phyloP scores from a whole-genome alignment of 2,888 invertebrate species.

The Leptarthrus brevirostris region DNA sequence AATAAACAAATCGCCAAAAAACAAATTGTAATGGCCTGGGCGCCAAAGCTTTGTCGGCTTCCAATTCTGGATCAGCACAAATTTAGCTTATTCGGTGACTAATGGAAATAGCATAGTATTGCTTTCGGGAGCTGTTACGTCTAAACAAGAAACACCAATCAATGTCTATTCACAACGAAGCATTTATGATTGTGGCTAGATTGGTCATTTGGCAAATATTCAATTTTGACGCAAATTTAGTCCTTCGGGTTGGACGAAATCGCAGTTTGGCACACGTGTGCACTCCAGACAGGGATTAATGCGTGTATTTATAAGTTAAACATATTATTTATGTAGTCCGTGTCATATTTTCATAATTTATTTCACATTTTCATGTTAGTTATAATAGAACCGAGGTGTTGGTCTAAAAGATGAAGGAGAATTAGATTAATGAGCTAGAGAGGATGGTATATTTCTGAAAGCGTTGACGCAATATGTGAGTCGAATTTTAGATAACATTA shows the following conservation, averaged over 20 bases:
- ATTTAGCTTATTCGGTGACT: background rate
- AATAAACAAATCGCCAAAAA: background rate
- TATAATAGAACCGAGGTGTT: no score
- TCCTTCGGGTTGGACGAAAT: background rate
- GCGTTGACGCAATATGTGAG: no score
- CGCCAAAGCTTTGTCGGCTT: background rate
- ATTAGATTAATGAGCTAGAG: no score
- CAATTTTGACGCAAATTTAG: constrained; percentile 22
- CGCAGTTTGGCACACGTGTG: background rate
- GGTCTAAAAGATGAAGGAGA: no score
- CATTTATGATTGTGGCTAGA: background rate
- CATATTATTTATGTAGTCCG: no score
- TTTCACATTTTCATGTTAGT: no score
- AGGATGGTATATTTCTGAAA: no score
- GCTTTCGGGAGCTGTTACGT: background rate
- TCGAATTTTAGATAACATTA: no score
- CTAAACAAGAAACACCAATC: background rate
- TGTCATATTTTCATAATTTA: no score
- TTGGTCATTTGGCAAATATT: constrained; percentile 13
- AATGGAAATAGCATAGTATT: background rate
- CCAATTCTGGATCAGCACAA: background rate
- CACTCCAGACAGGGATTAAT: background rate
- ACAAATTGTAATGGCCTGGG: background rate
- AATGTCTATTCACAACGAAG: background rate
- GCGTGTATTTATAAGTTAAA: background rate